Conservation (phyloP, 2,888 invertebrate genomes). For the Drosophila barbarae region DNA sequence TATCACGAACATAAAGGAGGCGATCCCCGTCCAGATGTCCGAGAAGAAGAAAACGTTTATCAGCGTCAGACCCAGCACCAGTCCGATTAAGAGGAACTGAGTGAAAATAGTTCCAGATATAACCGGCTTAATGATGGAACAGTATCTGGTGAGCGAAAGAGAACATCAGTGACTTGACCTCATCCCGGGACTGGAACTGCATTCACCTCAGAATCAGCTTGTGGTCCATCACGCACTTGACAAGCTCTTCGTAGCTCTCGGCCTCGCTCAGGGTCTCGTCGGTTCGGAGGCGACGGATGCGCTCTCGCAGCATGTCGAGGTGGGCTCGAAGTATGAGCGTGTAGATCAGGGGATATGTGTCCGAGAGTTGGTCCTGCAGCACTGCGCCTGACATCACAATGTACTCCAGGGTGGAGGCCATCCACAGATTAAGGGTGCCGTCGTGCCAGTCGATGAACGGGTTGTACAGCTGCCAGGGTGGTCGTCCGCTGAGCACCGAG, state of each 20-base stretch:
- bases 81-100: slow-evolving; percentile 64
- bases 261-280: slow-evolving; percentile 42
- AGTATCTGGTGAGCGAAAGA: slow-evolving; percentile 40
- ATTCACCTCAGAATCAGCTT: slow-evolving; percentile 65
- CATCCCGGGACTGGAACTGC: no score
- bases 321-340: slow-evolving; percentile 60
- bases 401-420: slow-evolving; percentile 56
- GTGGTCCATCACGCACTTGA: slow-evolving; percentile 65
- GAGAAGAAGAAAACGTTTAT: slow-evolving; percentile 65
- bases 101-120: slow-evolving; percentile 69
- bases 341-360: slow-evolving; percentile 59
- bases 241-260: slow-evolving; percentile 61
- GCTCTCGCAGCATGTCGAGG: slow-evolving; percentile 55
- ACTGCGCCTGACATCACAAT: slow-evolving; percentile 55
- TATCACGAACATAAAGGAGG: slow-evolving; percentile 52
- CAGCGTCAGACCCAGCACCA: slow-evolving; percentile 59
- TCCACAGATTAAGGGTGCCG: slow-evolving; percentile 38
- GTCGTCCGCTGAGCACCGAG: slow-evolving; percentile 52
- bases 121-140: slow-evolving; percentile 55
- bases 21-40: slow-evolving; percentile 55
- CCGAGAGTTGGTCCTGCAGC: slow-evolving; percentile 63
- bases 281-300: slow-evolving; percentile 50
- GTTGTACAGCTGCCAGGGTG: slow-evolving; percentile 68
- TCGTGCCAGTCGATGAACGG: slow-evolving; percentile 66
- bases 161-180: neutral